These are phyloP conservation scores for Megamerina dolium DNA, from an alignment of 2,888 invertebrate species.

Conservation along the genomic window DNA sequence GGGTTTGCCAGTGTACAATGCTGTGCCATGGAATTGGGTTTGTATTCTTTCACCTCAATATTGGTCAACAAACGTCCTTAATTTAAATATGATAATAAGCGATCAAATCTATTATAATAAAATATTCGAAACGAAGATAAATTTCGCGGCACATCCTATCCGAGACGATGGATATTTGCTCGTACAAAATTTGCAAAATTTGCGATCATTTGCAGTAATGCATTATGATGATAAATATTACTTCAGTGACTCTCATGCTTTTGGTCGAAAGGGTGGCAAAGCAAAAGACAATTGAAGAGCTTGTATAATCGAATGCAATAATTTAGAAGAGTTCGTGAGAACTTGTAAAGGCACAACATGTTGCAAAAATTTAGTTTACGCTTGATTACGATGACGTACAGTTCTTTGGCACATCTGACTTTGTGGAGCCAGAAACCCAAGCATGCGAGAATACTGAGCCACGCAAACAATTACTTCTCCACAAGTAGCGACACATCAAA, in stretches of 20 bases:
- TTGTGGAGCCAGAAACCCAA: too few relatives aligned
- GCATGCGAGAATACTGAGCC: too few relatives aligned
- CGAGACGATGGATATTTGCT: constrained; percentile 9
- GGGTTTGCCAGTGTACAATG: constrained; percentile 25
- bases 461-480: too few relatives aligned
- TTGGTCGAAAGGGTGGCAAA: constrained; percentile 23
- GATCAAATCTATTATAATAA: constrained; percentile 15
- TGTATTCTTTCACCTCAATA: constrained; percentile 7
- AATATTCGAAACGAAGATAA: neutral
- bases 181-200: constrained; percentile 12
- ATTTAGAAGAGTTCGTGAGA: constrained; percentile 7
- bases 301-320: constrained; percentile 8
- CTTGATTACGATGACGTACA: neutral
- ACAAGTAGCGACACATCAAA: too few relatives aligned
- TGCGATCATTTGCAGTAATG: neutral
- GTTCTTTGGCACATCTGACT: neutral
- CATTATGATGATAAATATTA: constrained; percentile 17
- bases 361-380: too few relatives aligned
- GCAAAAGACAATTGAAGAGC: neutral
- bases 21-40: constrained; percentile 25
- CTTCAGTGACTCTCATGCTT: constrained; percentile 25
- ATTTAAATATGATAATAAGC: constrained; percentile 22
- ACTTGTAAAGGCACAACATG: constrained; percentile 6
- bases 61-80: constrained; percentile 19
- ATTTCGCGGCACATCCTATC: neutral